Evolutionary conservation across 2,797 vertebrate genomes (phyloP).

Genomic region (Adelosebastes latens): DNA sequence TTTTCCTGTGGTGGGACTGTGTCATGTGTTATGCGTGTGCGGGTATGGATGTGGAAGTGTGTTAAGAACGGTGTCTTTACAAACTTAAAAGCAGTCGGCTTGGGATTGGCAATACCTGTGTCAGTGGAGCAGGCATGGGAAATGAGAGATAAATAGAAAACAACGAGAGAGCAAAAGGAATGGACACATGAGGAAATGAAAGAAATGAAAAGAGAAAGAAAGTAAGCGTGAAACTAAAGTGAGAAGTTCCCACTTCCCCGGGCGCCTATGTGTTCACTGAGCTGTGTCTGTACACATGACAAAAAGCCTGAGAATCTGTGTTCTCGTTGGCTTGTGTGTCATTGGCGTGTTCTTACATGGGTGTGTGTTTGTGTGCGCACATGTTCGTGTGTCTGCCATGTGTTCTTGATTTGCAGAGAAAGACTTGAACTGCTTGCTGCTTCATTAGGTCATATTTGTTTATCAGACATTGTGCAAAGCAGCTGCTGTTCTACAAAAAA

Average conservation of each 20-base stretch:
- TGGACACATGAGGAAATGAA: not conserved
- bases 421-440: slow-evolving; percentile 69
- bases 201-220: not conserved
- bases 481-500: slow-evolving; percentile 56
- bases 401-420: slow-evolving; percentile 78
- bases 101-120: slow-evolving; percentile 5
- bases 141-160: not conserved
- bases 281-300: slow-evolving; percentile 37
- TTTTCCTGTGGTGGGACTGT: slow-evolving; percentile 83
- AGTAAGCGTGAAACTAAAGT: slow-evolving; percentile 17
- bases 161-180: not conserved
- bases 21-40: slow-evolving; percentile 51
- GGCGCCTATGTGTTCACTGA: slow-evolving; percentile 27
- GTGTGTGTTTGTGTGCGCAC: slow-evolving; percentile 26
- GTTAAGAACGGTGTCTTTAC: slow-evolving; percentile 3
- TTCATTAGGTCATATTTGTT: slow-evolving; percentile 79
- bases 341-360: slow-evolving; percentile 19
- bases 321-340: slow-evolving; percentile 46
- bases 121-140: not conserved
- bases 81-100: not conserved
- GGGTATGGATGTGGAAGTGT: slow-evolving; percentile 19
- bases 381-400: slow-evolving; percentile 60
- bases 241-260: slow-evolving; percentile 37
- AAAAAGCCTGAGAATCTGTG: slow-evolving; percentile 33
- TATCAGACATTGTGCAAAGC: slow-evolving; percentile 67